Base-by-base conservation (phyloP, 1,140 invertebrate species). In the Aethina tumida region DNA sequence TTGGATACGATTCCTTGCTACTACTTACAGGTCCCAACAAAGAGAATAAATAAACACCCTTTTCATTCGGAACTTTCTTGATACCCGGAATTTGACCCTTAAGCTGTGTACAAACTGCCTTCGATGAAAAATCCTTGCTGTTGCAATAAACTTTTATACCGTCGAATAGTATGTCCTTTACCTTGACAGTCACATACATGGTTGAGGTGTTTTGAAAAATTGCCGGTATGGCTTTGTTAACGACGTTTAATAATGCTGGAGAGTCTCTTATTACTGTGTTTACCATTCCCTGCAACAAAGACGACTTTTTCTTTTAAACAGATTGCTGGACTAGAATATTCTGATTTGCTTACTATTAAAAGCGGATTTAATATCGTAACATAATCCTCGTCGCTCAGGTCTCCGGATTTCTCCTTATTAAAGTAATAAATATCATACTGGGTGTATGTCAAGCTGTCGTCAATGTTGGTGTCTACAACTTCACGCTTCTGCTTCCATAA, bases 391-490 rank as follows among this genome's bases (percentile, higher is more conserved):
- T 81, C 81, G 0, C 79, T 84, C 2, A 85, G 59, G 2, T 60
- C 59, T 2, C 65, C 69, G 2, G 78, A 78, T 8, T 69, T 64
- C 17, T 73, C 65, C 5, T 65, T 62, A 48, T 77, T 75, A 47
- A 78, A 85, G 13, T 36, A 28, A 50, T 76, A 86, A 0, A 66
- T 73, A 25, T 73, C 70, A 32, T 67, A 66, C 45, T 71, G 68
- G 33, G 70, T 76, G 51, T 75, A 86, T 0, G 71, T 72, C 1
- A 86, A 68, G 0, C 77, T 79, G 49, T 87, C 83, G 25, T 78
- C 74, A 2, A 69, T 69, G 2, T 74, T 71, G 45, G 77, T 65
- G 43, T 87, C 84, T 14, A 69, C 67, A 1, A 82, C 50, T 47
- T 84, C 71, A 6, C 77, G 70, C 62, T 86, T 87, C 45, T 79